Conservation (phyloP, 2,113 vertebrate genomes). For the Ivindomyrus marchei region DNA sequence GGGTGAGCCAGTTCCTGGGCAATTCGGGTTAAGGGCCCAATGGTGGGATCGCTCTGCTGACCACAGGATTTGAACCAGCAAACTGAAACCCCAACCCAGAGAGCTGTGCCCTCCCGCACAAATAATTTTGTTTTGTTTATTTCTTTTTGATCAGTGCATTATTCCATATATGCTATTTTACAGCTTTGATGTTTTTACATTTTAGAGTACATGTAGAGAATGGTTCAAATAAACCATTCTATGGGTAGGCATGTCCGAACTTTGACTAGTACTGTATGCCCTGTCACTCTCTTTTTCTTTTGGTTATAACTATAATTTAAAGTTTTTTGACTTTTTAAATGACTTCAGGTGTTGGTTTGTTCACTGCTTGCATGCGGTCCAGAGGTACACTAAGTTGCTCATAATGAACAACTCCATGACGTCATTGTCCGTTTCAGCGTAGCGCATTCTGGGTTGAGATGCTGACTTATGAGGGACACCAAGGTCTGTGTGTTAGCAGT, state of each 20-base stretch:
- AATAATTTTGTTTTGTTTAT: no score
- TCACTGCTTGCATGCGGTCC: background rate
- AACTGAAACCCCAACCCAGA: background rate
- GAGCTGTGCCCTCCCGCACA: background rate
- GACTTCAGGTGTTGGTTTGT: background rate
- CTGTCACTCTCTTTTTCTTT: background rate
- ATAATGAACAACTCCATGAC: background rate
- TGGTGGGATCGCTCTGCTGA: background rate
- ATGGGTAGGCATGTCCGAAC: background rate
- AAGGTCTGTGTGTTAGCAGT: background rate
- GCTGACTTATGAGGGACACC: background rate
- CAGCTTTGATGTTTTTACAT: background rate
- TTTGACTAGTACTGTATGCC: background rate
- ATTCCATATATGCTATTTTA: background rate
- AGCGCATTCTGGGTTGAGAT: background rate
- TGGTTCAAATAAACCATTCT: background rate
- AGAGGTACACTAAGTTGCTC: background rate
- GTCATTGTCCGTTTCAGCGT: background rate
- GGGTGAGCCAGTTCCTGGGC: background rate
- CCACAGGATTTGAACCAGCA: background rate
- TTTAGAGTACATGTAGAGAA: background rate
- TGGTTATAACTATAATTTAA: background rate
- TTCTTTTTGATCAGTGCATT: background rate
- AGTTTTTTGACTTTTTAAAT: background rate
- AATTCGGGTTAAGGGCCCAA: background rate